Evolutionary conservation across 1,140 invertebrate species (phyloP), one percentile per base, ranked within the genome.

Genomic region (Meloidogyne chitwoodi): DNA sequence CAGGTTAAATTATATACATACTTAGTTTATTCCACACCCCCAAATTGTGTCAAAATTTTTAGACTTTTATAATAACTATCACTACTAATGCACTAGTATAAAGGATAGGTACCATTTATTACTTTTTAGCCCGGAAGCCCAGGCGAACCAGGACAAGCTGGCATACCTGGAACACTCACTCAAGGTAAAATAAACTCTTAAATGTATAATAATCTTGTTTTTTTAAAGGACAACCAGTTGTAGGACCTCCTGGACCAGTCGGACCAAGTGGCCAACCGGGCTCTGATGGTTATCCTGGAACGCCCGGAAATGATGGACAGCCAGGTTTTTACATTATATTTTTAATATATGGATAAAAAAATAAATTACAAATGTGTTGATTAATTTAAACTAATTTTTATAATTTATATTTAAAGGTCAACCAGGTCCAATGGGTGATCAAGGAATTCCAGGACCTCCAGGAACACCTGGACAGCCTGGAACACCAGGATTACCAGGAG

Each of bases 91-190:
- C 29, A 31, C 29, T 31, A 31, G 29, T 3, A 31, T 31, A 31
- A 31, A 31, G 6, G 29, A 31, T 6, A 31, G 29, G 29, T 5
- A 48, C 16, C 5, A 48, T 56, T 56, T 56, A n/a, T 1, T 56
- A 48, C 16, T 1, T 22, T 56, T 8, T 56, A 56, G 48, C 48
- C 48, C 5, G 48, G 48, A 56, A 14, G 22, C 16, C 22, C 48
- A 29, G 70, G 70, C 2, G 27, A 73, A 24, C 71, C 71, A 12
- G 71, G 71, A 29, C 71, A 73, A 29, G 12, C 22, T 34, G 71
- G 71, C 1, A 56, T 19, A n/a, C 48, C 48, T 22, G 48, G 48
- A 5, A 56, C 19, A 8, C 48, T 56, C 4, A 56, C 2, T 8
- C 19, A 56, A 56, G 48, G 48, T 56, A 22, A 56, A 8, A 44